Evolutionary conservation across 2,888 invertebrate genomes (phyloP), one percentile per base, ranked within the genome.

Genomic region (Athalia circularis): DNA sequence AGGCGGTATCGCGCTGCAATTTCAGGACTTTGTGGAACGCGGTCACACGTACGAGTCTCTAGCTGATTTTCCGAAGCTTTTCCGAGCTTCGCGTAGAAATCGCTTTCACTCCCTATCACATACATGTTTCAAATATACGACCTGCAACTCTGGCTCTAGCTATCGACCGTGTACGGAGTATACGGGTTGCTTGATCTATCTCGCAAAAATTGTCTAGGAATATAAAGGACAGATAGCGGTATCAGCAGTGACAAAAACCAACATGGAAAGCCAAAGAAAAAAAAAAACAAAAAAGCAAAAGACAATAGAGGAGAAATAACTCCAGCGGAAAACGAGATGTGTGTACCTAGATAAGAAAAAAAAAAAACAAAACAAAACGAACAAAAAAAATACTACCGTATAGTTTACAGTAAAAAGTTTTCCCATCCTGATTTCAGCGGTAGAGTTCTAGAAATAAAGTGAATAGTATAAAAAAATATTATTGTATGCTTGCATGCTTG

Each of bases 31-130:
- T 54, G n/a, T 50, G 48, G 11, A 70, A 70, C 52, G 59, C 48
- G 72, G 72, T 47, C 72, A 48, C 47, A 72, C 59, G 72, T 72
- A 47, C 59, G 13, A 57, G n/a, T 15, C 13, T 62, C 62, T 4
- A 62, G 11, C 29, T 15, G 13, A 15, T 29, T 15, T 61, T 61
- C 62, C n/a, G 5, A 4, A n/a, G 52, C 68, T 52, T n/a, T 54
- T 7, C 43, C 11, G 43, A 29, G 70, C 57, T 29, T 43, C 64
- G 15, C 29, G 13, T 43, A 11, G 48, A 57, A 70, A 70, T 70
- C 57, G 54, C 57, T 54, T 54, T 43, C 43, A 29, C 29, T 29
- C n/a, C 13, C 43, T 29, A n/a, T 5, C 70, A 15, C 52, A 29
- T 15, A 29, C 9, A 67, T 50, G 50, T 15, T 67, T 7, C 47